Base-by-base conservation (phyloP, 1,140 invertebrate genomes). In the Neomicropteryx cornuta region DNA sequence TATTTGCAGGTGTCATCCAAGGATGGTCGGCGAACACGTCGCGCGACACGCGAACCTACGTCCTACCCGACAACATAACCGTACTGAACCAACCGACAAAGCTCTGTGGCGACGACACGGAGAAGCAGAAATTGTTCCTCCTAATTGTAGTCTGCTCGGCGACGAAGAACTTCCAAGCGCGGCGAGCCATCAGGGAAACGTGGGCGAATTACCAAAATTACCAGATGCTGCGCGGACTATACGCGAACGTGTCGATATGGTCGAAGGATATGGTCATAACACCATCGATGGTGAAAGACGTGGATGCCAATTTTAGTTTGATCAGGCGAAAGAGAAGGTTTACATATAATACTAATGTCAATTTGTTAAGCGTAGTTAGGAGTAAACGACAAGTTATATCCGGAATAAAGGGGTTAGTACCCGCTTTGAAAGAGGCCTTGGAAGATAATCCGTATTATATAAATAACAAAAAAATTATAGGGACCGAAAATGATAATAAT, bases 11-110 rank as follows among this genome's bases (percentile, higher is more conserved):
- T 32, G 64, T 71, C 40, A 66, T 81, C 39, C 64, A 71, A 13
- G 82, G 82, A 30, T 87, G 83, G 84, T 70, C 75, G 30, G 66
- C 69, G 27, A 80, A 84, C 46, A 78, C 75, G 8, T 82, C 81
- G 19, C 66, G 82, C 28, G 76, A 84, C 55, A 70, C 82, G 17
- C 68, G 66, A 46, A 60, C 71, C 42, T 87, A 87, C 48, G 74
- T 87, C 5, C 65, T 74, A 42, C 78, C 79, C 1, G 71, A 77
- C 36, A 81, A 79, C 49, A 66, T 75, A 5, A 85, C 83, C 6
- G 66, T 73, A 17, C 58, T 82, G 31, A 70, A 85, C 46, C 70
- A 71, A 47, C 78, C 77, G 5, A 65, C 54, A 28, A 53, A 69
- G 33, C 60, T 78, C 28, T 87, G 80, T 60, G 49, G 47, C 5